Base-by-base conservation (phyloP, 1,140 invertebrate species). In the Drosophila orena region DNA sequence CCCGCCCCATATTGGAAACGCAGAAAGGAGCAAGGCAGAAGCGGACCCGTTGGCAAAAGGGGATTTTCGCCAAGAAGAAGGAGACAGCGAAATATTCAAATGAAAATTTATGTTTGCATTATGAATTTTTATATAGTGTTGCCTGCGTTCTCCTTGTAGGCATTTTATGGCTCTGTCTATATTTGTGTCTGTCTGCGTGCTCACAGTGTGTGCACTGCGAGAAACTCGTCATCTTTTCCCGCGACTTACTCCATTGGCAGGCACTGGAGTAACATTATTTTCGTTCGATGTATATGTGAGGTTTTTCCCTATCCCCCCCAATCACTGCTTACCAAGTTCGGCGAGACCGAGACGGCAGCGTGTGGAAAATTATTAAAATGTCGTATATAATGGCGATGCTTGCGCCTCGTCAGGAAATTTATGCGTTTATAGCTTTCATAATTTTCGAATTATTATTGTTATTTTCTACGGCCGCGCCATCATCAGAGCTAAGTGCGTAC, bases 91-190 rank as follows among this genome's bases (percentile, higher is more conserved):
- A 81, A 91, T 88, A 91, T 91, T 91, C 79, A 91, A 91, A 91
- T 91, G 90, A 91, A 91, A 90, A 91, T 91, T 91, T 91, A 91
- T 91, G 90, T 91, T 91, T 91, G 90, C 90, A 90, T 91, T 90
- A 91, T 90, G 90, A 91, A 90, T 90, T 91, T 91, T 91, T 90
- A 91, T 90, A 91, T 90, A 91, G 89, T 91, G 81, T 89, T 85
- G 77, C 75, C 71, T 62, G 61, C 62, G 62, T 7, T 50, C 49
- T 69, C 20, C 56, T 73, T 64, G 77, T 89, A 89, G 84, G 84
- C 84, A 89, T 89, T 89, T 88, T 89, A 89, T 89, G 84, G 78
- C 68, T 71, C 52, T 85, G 81, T 85, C 42, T 81, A 47, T 53
- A 75, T 59, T 10, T 62, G 43, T 58, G 24, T 62, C 30, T 64